Percentiles rank a stretch among this genome's conserved stretches.
phyloP scores from a whole-genome alignment of 2,113 vertebrate species.

The Albula goreensis region DNA sequence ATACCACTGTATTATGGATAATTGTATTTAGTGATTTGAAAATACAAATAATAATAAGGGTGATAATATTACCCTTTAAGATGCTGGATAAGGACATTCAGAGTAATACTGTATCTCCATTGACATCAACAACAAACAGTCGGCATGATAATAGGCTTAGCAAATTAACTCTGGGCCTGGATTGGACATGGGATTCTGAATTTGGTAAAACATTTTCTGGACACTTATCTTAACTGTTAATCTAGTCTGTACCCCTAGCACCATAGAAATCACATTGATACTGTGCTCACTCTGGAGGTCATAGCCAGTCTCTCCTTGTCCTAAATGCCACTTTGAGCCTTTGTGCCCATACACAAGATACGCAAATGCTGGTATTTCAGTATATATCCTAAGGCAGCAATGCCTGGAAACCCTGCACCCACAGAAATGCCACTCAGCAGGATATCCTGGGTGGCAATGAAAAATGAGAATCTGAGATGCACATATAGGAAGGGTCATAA shows the following conservation, averaged over 20 bases:
- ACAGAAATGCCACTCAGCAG: slow-evolving; percentile 6
- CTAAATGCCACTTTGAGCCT: background rate
- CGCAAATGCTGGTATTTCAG: background rate
- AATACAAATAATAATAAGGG: too few species aligned
- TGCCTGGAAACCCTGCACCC: background rate
- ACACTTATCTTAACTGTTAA: background rate
- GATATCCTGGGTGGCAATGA: background rate
- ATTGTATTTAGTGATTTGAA: too few species aligned
- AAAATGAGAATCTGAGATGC: background rate
- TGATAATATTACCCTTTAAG: too few species aligned
- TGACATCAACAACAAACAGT: too few species aligned
- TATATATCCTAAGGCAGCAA: background rate
- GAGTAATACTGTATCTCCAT: background rate
- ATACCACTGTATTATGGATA: too few species aligned
- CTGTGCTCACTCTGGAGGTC: background rate
- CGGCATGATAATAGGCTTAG: background rate
- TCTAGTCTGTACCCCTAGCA: background rate
- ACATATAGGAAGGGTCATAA: background rate
- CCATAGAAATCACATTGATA: background rate
- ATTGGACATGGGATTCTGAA: background rate
- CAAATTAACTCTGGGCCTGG: background rate
- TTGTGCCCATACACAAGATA: background rate
- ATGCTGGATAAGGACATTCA: too few species aligned
- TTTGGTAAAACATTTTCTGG: background rate
- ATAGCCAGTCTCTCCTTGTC: background rate